A percentile compares a stretch with the other conserved stretches of the same genome.
These are phyloP conservation scores for Melitaea athalia DNA, from an alignment of 2,888 invertebrate species.

Conservation along the genomic window DNA sequence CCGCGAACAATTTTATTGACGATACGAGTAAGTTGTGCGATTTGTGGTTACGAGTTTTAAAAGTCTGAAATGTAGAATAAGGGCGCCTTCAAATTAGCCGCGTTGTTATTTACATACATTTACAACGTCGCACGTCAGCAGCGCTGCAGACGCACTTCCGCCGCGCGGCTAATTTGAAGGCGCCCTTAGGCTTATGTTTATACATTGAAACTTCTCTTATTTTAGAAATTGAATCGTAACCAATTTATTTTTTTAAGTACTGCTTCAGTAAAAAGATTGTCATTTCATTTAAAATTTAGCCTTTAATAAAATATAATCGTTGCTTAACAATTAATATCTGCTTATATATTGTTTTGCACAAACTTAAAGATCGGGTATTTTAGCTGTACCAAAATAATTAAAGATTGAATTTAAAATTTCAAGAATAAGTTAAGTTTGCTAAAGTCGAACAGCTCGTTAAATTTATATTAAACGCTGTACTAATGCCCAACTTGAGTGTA, in stretches of 20 bases:
- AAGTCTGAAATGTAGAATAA: slow-evolving; percentile 31
- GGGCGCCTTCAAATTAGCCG: too few species aligned
- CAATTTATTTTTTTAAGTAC: background rate
- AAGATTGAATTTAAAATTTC: slow-evolving; percentile 8
- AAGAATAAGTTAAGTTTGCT: slow-evolving; percentile 3
- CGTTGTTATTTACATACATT: too few species aligned
- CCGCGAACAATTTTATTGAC: slow-evolving; percentile 60
- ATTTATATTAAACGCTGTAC: slow-evolving; percentile 52
- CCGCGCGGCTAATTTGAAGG: too few species aligned
- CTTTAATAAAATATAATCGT: too few species aligned
- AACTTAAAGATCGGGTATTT: too few species aligned
- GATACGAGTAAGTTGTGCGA: slow-evolving; percentile 27
- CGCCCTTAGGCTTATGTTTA: slow-evolving; percentile 31
- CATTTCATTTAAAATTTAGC: too few species aligned
- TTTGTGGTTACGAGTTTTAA: slow-evolving; percentile 36
- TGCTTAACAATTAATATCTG: too few species aligned
- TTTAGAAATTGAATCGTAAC: slow-evolving; percentile 3
- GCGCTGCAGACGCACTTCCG: too few species aligned
- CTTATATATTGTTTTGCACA: too few species aligned
- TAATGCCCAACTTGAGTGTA: slow-evolving; percentile 54
- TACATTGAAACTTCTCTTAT: slow-evolving; percentile 4
- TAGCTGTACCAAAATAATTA: background rate
- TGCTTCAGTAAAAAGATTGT: background rate
- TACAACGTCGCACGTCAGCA: too few species aligned
- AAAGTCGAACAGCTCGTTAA: slow-evolving; percentile 41